A percentile compares a stretch with the other conserved stretches of the same genome.
phyloP scores from a whole-genome alignment of 1,140 invertebrate species.

The Drosophila parabipectinata region DNA sequence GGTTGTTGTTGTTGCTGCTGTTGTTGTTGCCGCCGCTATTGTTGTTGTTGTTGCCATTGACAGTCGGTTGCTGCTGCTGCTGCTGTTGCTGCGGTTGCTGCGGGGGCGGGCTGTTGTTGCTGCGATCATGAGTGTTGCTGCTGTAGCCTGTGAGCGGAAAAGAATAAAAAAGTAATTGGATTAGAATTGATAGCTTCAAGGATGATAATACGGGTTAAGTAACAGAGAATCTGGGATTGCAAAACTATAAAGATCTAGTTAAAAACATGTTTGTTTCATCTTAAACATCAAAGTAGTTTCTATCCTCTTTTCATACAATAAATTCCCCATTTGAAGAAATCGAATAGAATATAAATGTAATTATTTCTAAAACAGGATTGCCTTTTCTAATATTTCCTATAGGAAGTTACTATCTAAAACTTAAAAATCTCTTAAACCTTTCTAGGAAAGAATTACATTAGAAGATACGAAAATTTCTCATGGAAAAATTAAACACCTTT shows the following conservation, averaged over 20 bases:
- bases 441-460: background rate
- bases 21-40: slow-evolving; percentile 13
- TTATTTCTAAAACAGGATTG: too few relatives aligned
- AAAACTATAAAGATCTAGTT: background rate
- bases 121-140: slow-evolving; percentile 65
- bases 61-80: slow-evolving; percentile 49
- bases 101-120: slow-evolving; percentile 66
- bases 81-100: slow-evolving; percentile 61
- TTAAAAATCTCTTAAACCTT: background rate
- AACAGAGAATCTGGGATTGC: background rate
- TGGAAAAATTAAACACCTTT: background rate
- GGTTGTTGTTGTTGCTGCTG: slow-evolving; percentile 49
- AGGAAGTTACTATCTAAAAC: too few relatives aligned
- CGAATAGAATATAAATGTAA: too few relatives aligned
- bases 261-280: background rate
- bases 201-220: background rate
- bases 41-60: slow-evolving; percentile 43
- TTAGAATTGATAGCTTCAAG: slow-evolving; percentile 7
- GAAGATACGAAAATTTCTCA: background rate
- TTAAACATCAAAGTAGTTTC: too few relatives aligned
- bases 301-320: too few relatives aligned
- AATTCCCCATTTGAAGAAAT: too few relatives aligned
- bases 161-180: slow-evolving; percentile 2
- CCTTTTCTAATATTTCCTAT: too few relatives aligned
- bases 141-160: slow-evolving; percentile 53